Percentiles rank a stretch among this genome's conserved stretches.
These are phyloP conservation scores for Cladopsammia gracilis DNA, from an alignment of 64 coral and sea anemone species.

Conservation along the genomic window DNA sequence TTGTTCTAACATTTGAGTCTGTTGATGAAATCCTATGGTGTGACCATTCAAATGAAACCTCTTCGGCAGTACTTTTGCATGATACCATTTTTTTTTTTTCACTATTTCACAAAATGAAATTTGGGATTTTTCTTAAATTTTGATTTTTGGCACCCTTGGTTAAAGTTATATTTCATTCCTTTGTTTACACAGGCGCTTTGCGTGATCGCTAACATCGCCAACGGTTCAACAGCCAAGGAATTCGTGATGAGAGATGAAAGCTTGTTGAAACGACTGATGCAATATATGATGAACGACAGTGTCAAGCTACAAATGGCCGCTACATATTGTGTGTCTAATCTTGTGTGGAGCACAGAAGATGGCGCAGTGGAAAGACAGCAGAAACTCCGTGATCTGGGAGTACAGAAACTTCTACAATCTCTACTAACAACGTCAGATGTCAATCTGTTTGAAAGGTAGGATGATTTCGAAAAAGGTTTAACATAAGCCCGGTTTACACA, in stretches of 20 bases:
- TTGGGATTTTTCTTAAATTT: not conserved
- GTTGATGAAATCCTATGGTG: too few relatives aligned
- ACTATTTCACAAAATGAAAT: too few relatives aligned
- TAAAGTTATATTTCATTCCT: not conserved
- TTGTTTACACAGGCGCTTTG: conserved; percentile 77
- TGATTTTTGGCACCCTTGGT: not conserved
- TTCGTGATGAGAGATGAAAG: conserved; percentile 89
- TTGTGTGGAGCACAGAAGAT: conserved; percentile 94
- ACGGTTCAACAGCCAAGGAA: conserved; percentile 90
- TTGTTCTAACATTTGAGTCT: too few relatives aligned
- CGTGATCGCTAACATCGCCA: conserved; percentile 96
- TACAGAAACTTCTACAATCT: conserved; percentile 90
- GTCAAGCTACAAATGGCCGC: conserved; percentile 96
- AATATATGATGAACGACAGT: conserved; percentile 96
- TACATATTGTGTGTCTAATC: conserved; percentile 94
- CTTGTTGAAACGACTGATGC: conserved; percentile 75
- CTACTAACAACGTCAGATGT: conserved; percentile 90
- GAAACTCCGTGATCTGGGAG: conserved; percentile 89
- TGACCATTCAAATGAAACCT: too few relatives aligned
- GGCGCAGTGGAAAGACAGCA: conserved; percentile 82
- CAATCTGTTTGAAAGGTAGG: conserved; percentile 93
- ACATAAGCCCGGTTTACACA: too few relatives aligned
- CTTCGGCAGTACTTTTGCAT: too few relatives aligned
- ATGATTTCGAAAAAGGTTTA: not conserved
- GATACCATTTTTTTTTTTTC: too few relatives aligned